Base-by-base conservation (phyloP, 2,113 vertebrate genomes). In the Plotosus lineatus region DNA sequence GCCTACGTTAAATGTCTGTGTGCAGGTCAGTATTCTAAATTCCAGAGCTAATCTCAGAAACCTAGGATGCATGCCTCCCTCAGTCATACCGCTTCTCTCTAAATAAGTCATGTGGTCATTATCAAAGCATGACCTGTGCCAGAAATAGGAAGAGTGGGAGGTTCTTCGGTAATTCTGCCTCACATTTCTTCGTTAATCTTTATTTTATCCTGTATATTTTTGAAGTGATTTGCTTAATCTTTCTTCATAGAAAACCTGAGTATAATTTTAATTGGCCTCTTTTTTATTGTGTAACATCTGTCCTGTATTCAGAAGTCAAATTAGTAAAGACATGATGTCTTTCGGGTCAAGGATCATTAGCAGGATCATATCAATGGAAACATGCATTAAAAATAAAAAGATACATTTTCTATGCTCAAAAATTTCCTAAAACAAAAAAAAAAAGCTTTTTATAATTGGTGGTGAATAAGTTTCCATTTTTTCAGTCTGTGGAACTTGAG, bases 1-100 rank as follows among this genome's bases (percentile, higher is more conserved):
- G 98, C 97, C 97, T 92, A 98, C 96, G 96, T 95, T 98, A 97
- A 97, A 92, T 99, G 95, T 98, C 95, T 97, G 94, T 97, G 97
- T 98, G 91, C 97, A 98, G 98, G 97, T 98, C 94, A 98, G 97
- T 99, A 97, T 94, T 94, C 93, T 92, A 87, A 87, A 88, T 90
- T 84, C 85, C 87, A 86, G 88, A 90, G 90, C 92, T 95, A 93
- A 94, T 94, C 91, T 93, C 94, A 94, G 36, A 91, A 93, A 92
- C 90, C 90, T 92, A 86, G 85, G 26, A 84, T 93, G 78, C 92
- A 78, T 90, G 82, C 71, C 79, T 85, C 85, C 80, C 61, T 83
- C 82, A 46, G 58, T 83, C 85, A 81, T 92, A 88, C 88, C 86
- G 51, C 90, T 75, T 50, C 23, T 44, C 28, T 42, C 51, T 69